These are phyloP conservation scores for Conops quadrifasciatus DNA, from an alignment of 2,888 invertebrate species.

Conservation along the genomic window DNA sequence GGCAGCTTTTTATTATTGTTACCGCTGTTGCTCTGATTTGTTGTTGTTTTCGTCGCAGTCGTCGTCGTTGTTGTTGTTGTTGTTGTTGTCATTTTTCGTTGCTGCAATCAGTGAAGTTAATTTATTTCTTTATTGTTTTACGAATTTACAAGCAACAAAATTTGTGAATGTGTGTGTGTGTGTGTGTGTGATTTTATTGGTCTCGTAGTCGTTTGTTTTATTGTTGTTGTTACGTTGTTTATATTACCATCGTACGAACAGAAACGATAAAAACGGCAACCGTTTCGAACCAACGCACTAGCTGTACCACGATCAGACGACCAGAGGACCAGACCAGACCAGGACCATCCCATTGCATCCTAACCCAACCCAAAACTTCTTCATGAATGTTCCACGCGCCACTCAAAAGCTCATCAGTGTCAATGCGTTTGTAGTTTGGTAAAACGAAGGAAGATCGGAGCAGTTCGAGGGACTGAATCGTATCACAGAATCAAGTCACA, in stretches of 20 bases:
- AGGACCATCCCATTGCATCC: background rate
- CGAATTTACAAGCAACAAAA: conserved; percentile 52
- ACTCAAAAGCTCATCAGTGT: conserved; percentile 56
- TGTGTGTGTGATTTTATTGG: conserved; percentile 34
- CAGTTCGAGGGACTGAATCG: background rate
- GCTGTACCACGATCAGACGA: conserved; percentile 7
- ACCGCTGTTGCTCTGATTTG: conserved; percentile 35
- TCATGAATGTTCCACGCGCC: conserved; percentile 19
- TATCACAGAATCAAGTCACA: background rate
- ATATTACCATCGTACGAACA: background rate
- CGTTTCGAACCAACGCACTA: background rate
- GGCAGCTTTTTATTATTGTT: conserved; percentile 42
- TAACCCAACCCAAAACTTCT: background rate
- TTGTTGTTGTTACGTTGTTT: conserved; percentile 21
- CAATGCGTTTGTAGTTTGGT: conserved; percentile 47
- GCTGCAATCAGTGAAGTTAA: conserved; percentile 58
- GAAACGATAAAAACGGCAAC: background rate
- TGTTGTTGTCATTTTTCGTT: conserved; percentile 47
- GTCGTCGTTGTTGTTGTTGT: conserved; percentile 26
- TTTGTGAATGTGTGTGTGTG: conserved; percentile 10
- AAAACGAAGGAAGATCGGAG: background rate
- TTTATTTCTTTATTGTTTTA: conserved; percentile 66
- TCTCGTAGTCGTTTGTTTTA: conserved; percentile 7
- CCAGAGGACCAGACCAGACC: background rate
- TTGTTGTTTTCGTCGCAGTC: conserved; percentile 33